phyloP scores from a whole-genome alignment of 2,888 invertebrate species.

The Cheilosia variabilis region DNA sequence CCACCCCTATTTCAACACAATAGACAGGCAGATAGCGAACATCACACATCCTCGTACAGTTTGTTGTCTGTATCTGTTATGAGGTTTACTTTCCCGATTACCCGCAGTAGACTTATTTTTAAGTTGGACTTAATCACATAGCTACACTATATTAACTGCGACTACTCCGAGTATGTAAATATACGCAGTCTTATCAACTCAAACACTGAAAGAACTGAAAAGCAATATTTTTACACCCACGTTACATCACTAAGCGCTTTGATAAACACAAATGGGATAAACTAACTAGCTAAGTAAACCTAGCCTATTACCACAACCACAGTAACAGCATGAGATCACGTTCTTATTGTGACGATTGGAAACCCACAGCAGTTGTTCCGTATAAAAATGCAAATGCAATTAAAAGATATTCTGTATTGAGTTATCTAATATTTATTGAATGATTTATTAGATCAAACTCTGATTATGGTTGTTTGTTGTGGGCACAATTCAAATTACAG shows the following conservation, averaged over 20 bases:
- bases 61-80: background rate
- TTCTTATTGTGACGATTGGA: constrained; percentile 25
- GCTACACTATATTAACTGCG: background rate
- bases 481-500: constrained; percentile 10
- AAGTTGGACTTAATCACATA: background rate
- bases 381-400: constrained; percentile 45
- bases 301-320: constrained; percentile 17
- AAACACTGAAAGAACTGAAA: background rate
- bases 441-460: constrained; percentile 35
- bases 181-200: constrained; percentile 29
- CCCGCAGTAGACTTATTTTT: background rate
- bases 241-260: constrained; percentile 37
- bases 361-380: constrained; percentile 30
- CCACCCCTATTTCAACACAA: background rate
- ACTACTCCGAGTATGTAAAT: background rate
- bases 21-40: background rate
- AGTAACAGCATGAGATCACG: constrained; percentile 46
- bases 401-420: constrained; percentile 21
- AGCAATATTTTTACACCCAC: constrained; percentile 17
- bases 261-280: constrained; percentile 47
- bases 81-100: background rate
- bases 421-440: constrained; percentile 53
- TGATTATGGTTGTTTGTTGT: constrained; percentile 19
- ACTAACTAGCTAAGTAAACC: constrained; percentile 15
- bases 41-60: background rate